These are phyloP conservation scores for Neolamprologus devosi DNA, from an alignment of 2,113 vertebrate species.

Conservation along the genomic window DNA sequence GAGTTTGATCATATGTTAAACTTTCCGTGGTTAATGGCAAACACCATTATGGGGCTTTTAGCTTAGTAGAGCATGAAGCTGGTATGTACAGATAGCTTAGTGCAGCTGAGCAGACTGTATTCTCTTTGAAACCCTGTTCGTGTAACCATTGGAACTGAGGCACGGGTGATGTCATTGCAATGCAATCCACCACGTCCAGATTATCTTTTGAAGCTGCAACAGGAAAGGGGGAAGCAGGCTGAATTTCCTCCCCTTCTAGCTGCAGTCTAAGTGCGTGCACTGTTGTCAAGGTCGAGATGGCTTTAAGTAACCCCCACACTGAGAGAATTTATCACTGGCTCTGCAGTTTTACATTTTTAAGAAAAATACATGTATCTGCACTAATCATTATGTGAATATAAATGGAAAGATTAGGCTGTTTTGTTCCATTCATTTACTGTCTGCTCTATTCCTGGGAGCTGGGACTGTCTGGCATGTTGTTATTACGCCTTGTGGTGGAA, in stretches of 20 bases:
- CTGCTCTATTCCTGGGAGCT: conserved; percentile 6
- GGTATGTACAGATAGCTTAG: not conserved
- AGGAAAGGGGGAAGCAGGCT: not conserved
- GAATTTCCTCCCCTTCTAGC: conserved; percentile 1
- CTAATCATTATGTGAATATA: not conserved
- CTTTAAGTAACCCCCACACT: not conserved
- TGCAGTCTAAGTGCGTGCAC: not conserved
- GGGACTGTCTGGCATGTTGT: conserved; percentile 27
- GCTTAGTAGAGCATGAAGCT: not conserved
- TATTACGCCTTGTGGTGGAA: conserved; percentile 13
- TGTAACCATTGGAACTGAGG: conserved; percentile 4
- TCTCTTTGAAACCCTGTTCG: conserved; percentile 5
- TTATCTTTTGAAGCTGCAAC: conserved; percentile 17
- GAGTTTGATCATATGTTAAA: not conserved
- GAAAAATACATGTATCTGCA: not conserved
- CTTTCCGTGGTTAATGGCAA: not conserved
- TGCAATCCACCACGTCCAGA: conserved; percentile 14
- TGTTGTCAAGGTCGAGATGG: not conserved
- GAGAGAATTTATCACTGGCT: not conserved
- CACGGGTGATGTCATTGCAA: conserved; percentile 29
- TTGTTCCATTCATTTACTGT: not conserved
- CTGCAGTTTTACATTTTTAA: not conserved
- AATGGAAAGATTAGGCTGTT: not conserved
- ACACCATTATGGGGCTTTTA: not conserved
- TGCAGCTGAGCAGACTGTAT: not conserved